Percentiles rank a stretch among this genome's conserved stretches.
Conservation (phyloP, 2,113 vertebrate genomes). For the Oryzias curvinotus region DNA sequence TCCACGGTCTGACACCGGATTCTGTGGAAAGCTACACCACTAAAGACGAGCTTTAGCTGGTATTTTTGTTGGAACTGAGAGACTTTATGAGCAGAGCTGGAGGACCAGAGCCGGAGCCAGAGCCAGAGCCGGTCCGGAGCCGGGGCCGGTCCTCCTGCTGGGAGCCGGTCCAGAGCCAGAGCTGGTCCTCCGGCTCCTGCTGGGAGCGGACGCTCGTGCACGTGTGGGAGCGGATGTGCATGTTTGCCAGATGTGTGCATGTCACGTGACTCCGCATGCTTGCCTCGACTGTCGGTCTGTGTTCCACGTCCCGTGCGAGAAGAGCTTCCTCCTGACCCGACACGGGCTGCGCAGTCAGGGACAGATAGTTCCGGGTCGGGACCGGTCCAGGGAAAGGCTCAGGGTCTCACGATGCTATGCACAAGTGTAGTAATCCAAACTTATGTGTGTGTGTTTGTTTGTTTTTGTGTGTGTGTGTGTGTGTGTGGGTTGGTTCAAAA, state of each 20-base stretch:
- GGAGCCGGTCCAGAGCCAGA: too few species aligned
- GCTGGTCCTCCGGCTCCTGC: not conserved
- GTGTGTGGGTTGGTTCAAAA: slow-evolving; percentile 64
- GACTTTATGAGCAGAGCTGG: too few species aligned
- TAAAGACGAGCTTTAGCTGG: too few species aligned
- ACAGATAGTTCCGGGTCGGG: slow-evolving; percentile 19
- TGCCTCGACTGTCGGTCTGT: slow-evolving; percentile 13
- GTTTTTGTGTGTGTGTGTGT: slow-evolving; percentile 27
- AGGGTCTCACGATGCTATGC: slow-evolving; percentile 20
- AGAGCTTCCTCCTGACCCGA: not conserved
- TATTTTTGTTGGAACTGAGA: too few species aligned
- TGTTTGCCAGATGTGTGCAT: slow-evolving; percentile 14
- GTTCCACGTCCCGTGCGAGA: slow-evolving; percentile 12
- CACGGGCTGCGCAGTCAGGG: slow-evolving; percentile 22
- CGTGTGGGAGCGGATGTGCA: slow-evolving; percentile 14
- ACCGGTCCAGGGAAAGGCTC: slow-evolving; percentile 1
- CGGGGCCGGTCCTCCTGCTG: too few species aligned
- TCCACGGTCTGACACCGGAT: too few species aligned
- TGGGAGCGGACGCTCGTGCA: not conserved
- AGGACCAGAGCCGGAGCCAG: too few species aligned
- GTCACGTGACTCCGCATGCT: slow-evolving; percentile 4
- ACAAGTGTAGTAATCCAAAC: slow-evolving; percentile 64
- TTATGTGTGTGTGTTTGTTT: slow-evolving; percentile 49
- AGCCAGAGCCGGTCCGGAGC: too few species aligned
- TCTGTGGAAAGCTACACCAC: too few species aligned